Evolutionary conservation across 1,140 invertebrate species (phyloP), one percentile per base, ranked within the genome.

Genomic region (Cephus cinctus): DNA sequence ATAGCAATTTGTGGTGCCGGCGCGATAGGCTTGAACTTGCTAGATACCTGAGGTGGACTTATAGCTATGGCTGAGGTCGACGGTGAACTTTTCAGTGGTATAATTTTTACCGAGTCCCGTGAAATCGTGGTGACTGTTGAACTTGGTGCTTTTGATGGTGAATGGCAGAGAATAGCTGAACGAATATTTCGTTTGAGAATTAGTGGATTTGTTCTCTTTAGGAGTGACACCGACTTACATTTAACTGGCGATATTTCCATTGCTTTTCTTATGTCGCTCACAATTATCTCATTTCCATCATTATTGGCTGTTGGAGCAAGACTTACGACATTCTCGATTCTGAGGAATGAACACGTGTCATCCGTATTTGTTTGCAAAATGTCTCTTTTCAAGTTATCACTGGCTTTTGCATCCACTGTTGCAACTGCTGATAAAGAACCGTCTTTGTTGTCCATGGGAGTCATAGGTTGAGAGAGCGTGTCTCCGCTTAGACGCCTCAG

Each of bases 311-410:
- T 52, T 14, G 61, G 59, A n/a, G 71, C 67, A 4, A 76, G 57
- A 44, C 74, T 76, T 8, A 76, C 55, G 18, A 76, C 73, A 43
- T 65, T 74, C 38, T 66, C 70, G n/a, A 76, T 76, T 31, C 64
- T 69, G 4, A 75, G 42, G 22, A 73, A 73, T 1, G 67, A 64
- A 25, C 58, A 61, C 0, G 63, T 56, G 3, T 64, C 63, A 4
- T 72, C 65, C 3, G 27, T 47, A 5, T 59, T 51, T 14, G 40
- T 32, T 8, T 54, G 27, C 16, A 41, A 15, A 22, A 21, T 2
- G 6, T 50, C 44, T 5, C 30, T 20, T 19, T 4, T 16, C 11
- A 18, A 11, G 1, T 14, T 39, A 4, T 43, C 42, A 18, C 19
- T n/a, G n/a, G n/a, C n/a, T n/a, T n/a, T n/a, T n/a, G n/a, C n/a